Percentiles rank a stretch among this genome's conserved stretches.
Conservation (phyloP, 1,140 invertebrate genomes). For the Zaprionus nigranus region DNA sequence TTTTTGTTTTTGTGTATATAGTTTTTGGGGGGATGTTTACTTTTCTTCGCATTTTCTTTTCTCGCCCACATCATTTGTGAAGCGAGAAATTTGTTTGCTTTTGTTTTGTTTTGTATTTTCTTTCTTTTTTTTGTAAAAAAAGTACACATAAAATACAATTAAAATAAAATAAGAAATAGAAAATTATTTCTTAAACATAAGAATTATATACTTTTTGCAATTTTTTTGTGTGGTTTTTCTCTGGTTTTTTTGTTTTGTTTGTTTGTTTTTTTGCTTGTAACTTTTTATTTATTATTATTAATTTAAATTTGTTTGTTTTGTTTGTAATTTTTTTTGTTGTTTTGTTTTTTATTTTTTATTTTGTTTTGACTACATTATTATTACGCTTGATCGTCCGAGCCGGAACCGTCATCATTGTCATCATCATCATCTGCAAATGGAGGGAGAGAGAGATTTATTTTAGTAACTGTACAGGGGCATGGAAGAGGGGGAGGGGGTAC, state of each 20-base stretch:
- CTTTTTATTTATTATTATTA: slow-evolving; percentile 83
- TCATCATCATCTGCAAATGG: slow-evolving; percentile 72
- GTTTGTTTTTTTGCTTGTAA: slow-evolving; percentile 74
- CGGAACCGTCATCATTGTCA: slow-evolving; percentile 83
- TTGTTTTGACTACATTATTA: slow-evolving; percentile 84
- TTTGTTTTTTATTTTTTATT: slow-evolving; percentile 70
- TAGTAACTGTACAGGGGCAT: not conserved
- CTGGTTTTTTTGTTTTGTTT: slow-evolving; percentile 45
- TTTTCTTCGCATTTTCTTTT: slow-evolving; percentile 62
- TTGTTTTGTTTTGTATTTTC: slow-evolving; percentile 67
- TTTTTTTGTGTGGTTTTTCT: slow-evolving; percentile 77
- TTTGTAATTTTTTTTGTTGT: slow-evolving; percentile 59
- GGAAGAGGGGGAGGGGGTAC: not conserved
- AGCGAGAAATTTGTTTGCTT: slow-evolving; percentile 10
- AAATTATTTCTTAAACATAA: slow-evolving; percentile 84
- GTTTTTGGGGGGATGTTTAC: slow-evolving; percentile 72
- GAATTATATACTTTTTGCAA: slow-evolving; percentile 83
- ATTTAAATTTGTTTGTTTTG: slow-evolving; percentile 76
- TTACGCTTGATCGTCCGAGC: slow-evolving; percentile 84
- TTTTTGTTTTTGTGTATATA: slow-evolving; percentile 71
- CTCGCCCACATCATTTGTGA: slow-evolving; percentile 34
- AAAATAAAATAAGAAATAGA: slow-evolving; percentile 84
- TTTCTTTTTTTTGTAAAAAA: slow-evolving; percentile 83
- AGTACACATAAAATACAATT: slow-evolving; percentile 84
- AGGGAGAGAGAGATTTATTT: slow-evolving; percentile 19